These are phyloP conservation scores for Acestrorhynchus altus DNA, from an alignment of 2,797 vertebrate genomes.

Conservation along the genomic window DNA sequence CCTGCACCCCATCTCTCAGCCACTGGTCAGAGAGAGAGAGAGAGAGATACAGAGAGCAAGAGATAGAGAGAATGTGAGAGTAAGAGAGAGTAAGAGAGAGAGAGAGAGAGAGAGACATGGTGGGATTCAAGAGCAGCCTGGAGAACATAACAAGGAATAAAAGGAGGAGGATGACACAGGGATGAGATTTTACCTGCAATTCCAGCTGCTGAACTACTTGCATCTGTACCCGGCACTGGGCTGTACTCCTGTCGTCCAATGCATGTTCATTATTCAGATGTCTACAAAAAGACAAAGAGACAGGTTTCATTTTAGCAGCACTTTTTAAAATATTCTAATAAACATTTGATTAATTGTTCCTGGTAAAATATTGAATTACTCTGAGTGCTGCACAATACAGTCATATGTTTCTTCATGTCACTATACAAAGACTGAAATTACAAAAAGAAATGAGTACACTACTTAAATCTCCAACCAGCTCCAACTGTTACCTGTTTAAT, in stretches of 20 bases:
- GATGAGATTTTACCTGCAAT: slow-evolving; percentile 89
- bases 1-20: slow-evolving; percentile 66
- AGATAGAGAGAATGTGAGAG: slow-evolving; percentile 54
- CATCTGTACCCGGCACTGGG: slow-evolving; percentile 99
- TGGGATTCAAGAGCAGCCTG: slow-evolving; percentile 28
- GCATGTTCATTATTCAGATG: slow-evolving; percentile 99
- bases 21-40: slow-evolving; percentile 55
- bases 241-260: slow-evolving; percentile 99
- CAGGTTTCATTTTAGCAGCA: slow-evolving; percentile 54
- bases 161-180: background rate
- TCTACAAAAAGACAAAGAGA: slow-evolving; percentile 71
- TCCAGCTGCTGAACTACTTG: slow-evolving; percentile 99
- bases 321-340: slow-evolving; percentile 53
- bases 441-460: no score
- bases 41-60: slow-evolving; percentile 49
- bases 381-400: slow-evolving; percentile 36
- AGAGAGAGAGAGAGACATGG: slow-evolving; percentile 38
- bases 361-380: slow-evolving; percentile 51
- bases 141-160: slow-evolving; percentile 15
- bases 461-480: no score
- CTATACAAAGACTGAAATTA: no score
- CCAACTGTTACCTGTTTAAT: no score
- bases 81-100: slow-evolving; percentile 40
- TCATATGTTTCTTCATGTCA: slow-evolving; percentile 32
- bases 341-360: slow-evolving; percentile 55